Evolutionary conservation across 2,888 invertebrate genomes (phyloP).

Genomic region (Gymnocheta viridis): DNA sequence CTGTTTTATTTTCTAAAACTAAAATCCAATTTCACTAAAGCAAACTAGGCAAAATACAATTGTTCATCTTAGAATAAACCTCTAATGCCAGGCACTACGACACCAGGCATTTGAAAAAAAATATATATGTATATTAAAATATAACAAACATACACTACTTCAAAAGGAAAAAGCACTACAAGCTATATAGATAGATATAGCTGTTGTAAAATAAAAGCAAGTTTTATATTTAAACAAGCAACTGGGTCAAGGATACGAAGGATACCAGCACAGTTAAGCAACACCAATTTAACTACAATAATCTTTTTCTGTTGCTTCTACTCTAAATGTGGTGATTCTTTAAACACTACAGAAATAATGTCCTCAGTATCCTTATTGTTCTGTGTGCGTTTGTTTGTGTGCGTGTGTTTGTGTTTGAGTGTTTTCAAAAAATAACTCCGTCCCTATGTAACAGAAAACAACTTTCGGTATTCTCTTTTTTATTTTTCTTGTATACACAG

Average conservation of each 20-base stretch:
- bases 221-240: constrained; percentile 58
- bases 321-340: constrained; percentile 38
- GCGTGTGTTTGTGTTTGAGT: background rate
- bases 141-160: constrained; percentile 26
- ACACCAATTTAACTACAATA: constrained; percentile 64
- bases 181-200: constrained; percentile 26
- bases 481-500: constrained; percentile 34
- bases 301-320: constrained; percentile 41
- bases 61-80: constrained; percentile 39
- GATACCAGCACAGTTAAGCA: constrained; percentile 47
- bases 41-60: constrained; percentile 53
- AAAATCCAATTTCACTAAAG: constrained; percentile 62
- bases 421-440: background rate
- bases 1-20: constrained; percentile 52
- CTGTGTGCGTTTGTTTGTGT: background rate
- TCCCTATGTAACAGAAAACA: constrained; percentile 32
- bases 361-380: constrained; percentile 29
- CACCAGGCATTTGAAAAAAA: constrained; percentile 46
- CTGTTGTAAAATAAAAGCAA: constrained; percentile 52
- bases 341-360: constrained; percentile 10
- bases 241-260: constrained; percentile 66
- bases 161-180: constrained; percentile 11
- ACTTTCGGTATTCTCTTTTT: constrained; percentile 32
- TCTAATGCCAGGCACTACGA: constrained; percentile 46
- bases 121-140: constrained; percentile 17